Base-by-base conservation (phyloP, 2,113 vertebrate species). In the Abramis brama region DNA sequence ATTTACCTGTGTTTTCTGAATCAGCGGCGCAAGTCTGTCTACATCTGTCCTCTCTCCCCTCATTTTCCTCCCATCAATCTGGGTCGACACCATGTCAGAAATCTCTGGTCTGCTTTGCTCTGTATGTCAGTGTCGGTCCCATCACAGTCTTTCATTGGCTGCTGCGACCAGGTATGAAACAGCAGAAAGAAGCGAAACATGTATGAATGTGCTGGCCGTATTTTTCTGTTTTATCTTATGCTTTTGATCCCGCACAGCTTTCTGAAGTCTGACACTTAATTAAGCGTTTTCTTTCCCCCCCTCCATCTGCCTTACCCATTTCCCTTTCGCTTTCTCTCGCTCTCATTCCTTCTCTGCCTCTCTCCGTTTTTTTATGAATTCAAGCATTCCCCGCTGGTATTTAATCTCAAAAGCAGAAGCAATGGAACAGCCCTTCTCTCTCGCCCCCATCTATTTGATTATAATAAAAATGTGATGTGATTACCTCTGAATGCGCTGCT, bases 21-120 rank as follows among this genome's bases (percentile, higher is more conserved):
- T 90, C 91, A 89, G 79, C 10, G 10, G 25, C 57, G 5, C 83
- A 91, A 78, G 87, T 92, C 90, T 90, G 90, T 91, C 90, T 78
- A 84, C 88, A 91, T 92, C 89, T 88, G 90, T 90, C 91, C 89
- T 91, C 87, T 90, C 79, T 91, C 91, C 91, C 89, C 86, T 83
- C 87, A 88, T 88, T 81, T 55, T 88, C 57, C 79, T 88, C 90
- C 86, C 93, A 89, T 93, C 91, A 92, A 88, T 93, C 86, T 93
- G 93, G 92, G 89, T 94, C 91, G 90, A 83, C 93, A 94, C 89
- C 92, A 92, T 94, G 91, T 93, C 92, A 92, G 84, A 92, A 87
- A 76, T 85, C 87, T 89, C 84, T 90, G 89, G 89, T 92, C 84
- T 88, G 86, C 89, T 86, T 92, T 89, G 90, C 84, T 89, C 87